Conservation (phyloP, 2,797 vertebrate species). For the Neoniphon sammara region DNA sequence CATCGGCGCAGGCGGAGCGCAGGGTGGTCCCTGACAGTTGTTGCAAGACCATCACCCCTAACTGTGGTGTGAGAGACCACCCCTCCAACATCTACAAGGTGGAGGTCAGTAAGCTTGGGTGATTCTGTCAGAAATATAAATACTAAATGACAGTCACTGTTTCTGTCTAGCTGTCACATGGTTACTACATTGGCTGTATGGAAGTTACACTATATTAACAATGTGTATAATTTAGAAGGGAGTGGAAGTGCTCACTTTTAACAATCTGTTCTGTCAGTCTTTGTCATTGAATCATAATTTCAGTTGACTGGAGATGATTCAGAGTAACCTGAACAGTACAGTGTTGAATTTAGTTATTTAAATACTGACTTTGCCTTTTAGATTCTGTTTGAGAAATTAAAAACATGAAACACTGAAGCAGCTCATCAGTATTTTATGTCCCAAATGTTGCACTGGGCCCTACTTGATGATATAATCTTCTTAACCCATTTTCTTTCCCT, state of each 20-base stretch:
- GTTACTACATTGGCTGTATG: too few relatives aligned
- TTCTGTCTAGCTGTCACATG: background rate
- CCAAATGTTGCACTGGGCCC: background rate
- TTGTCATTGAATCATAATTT: too few relatives aligned
- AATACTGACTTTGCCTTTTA: too few relatives aligned
- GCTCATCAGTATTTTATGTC: background rate
- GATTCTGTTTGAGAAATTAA: too few relatives aligned
- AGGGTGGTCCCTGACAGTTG: slow-evolving; percentile 90
- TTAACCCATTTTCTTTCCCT: background rate
- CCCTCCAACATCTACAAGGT: slow-evolving; percentile 93
- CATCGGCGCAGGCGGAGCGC: slow-evolving; percentile 64
- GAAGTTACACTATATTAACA: too few relatives aligned
- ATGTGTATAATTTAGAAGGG: too few relatives aligned
- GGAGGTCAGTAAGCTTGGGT: slow-evolving; percentile 80
- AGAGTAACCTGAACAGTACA: too few relatives aligned
- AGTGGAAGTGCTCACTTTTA: too few relatives aligned
- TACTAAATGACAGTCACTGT: background rate
- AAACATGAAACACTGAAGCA: background rate
- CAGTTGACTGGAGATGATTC: too few relatives aligned
- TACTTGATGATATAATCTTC: background rate
- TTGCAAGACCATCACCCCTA: slow-evolving; percentile 86
- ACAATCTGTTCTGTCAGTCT: too few relatives aligned
- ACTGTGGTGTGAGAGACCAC: slow-evolving; percentile 86
- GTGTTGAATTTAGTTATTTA: too few relatives aligned
- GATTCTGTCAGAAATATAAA: background rate